A percentile compares a stretch with the other conserved stretches of the same genome.
These are phyloP conservation scores for Cinara cedri DNA, from an alignment of 2,888 invertebrate species.

Conservation along the genomic window DNA sequence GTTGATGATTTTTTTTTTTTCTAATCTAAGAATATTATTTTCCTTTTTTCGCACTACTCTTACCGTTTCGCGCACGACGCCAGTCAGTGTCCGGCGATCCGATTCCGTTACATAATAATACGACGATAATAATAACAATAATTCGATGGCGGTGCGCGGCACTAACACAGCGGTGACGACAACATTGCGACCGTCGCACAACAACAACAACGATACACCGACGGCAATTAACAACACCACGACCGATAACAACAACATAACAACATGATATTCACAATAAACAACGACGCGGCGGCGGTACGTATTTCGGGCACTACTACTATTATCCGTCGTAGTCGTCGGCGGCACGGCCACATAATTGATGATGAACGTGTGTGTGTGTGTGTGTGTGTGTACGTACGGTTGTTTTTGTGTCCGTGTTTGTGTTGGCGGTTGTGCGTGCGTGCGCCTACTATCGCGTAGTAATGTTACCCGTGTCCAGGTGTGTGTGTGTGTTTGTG, in stretches of 20 bases:
- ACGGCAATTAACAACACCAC: constrained; percentile 44
- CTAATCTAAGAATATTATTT: neutral
- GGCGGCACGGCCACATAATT: constrained; percentile 49
- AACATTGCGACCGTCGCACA: constrained; percentile 11
- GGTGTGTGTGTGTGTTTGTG: constrained; percentile 9
- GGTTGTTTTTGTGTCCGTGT: neutral
- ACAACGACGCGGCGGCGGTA: constrained; percentile 47
- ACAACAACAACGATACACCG: constrained; percentile 23
- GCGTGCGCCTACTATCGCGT: neutral
- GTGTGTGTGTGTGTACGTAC: constrained; percentile 20
- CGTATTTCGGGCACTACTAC: constrained; percentile 52
- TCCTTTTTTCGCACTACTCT: constrained; percentile 18
- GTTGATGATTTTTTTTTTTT: neutral
- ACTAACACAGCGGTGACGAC: constrained; percentile 21
- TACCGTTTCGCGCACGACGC: constrained; percentile 48
- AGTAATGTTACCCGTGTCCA: neutral
- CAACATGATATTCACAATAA: constrained; percentile 56
- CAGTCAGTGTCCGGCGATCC: constrained; percentile 48
- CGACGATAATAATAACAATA: neutral
- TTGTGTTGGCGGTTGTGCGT: neutral
- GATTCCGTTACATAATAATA: constrained; percentile 56
- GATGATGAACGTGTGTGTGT: constrained; percentile 22
- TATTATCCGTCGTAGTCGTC: constrained; percentile 47
- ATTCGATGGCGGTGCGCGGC: constrained; percentile 41
- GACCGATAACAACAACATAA: constrained; percentile 53